Base-by-base conservation (phyloP, 2,888 invertebrate species). In the Coenonympha arcania region DNA sequence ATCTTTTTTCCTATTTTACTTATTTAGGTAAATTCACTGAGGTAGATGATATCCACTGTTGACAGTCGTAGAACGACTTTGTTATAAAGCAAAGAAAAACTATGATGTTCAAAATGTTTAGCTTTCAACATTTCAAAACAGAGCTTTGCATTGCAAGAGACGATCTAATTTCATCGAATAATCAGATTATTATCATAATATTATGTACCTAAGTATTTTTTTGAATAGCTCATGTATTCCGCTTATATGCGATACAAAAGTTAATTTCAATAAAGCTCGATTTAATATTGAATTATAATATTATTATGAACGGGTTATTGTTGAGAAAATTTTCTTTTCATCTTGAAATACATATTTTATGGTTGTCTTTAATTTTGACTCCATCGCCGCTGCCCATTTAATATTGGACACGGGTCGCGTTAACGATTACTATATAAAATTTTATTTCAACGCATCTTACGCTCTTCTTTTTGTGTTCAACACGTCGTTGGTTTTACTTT, bases 361-460 rank as follows among this genome's bases (percentile, higher is more conserved):
- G 79, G 78, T 72, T 76, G 76, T 81, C 83, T 84, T 84, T 84
- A 83, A 84, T 83, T 84, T 86, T 84, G 80, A 81, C 82, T 79
- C 70, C 73, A 71, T 71, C 71, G 67, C 71, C 76, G 76, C 68
- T 74, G 77, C 76, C 80, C 82, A 78, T 85, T 84, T 84, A 81
- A 84, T 83, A 83, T 82, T 70, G 77, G 71, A 73, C 73, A 69
- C 68, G 69, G 76, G 69, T 73, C 71, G 73, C 72, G 81, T 85
- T 86, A 85, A 86, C 83, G 85, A 81, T 75, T 84, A 73, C 76
- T 79, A 78, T 79, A 85, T 84, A 80, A 81, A 81, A 81, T 79
- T 83, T 84, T 85, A 84, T 85, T 83, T 83, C 73, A 77, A 78
- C 76, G 75, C 71, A 68, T 71, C 75, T 69, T 65, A 63, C 66